Base-by-base conservation (phyloP, 1,140 invertebrate genomes). In the Delia radicum region DNA sequence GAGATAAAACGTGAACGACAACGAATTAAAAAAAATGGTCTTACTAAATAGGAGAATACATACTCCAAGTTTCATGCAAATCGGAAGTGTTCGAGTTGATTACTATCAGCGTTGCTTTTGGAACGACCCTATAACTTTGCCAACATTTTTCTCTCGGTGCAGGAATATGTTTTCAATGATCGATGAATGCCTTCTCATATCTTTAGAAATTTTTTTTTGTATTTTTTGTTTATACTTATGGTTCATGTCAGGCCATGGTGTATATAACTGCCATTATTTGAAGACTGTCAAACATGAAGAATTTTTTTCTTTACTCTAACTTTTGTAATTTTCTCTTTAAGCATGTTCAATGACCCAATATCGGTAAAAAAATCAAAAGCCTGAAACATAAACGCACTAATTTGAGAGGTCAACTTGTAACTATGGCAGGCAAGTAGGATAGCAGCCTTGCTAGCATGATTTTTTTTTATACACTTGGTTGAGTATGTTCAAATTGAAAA, bases 321-420 rank as follows among this genome's bases (percentile, higher is more conserved):
- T 48, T 48, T 10, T 48, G 42, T 15, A 48, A 48, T 15, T 48
- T 48, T 48, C 42, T 5, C 42, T 48, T 48, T 48, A 15, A 24
- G 13, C 18, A n/a, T 18, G 63, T 67, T 27, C 63, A 67, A 31
- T 67, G 63, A 67, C 63, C 63, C 28, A 67, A 15, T 18, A 67
- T 67, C 63, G 63, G 63, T 29, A 31, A 28, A 67, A n/a, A 67
- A 28, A 67, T 67, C 63, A 67, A 67, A 67, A 31, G 28, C 2
- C 12, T 15, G 12, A 67, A 67, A 67, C 63, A 67, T 67, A 67
- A 67, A 67, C 63, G 63, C 63, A 67, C 63, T 67, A 67, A 67
- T 67, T 67, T 67, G 63, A 67, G 63, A 29, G 63, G 63, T 67
- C 63, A 67, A 29, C 42, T 48, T 48, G 42, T n/a, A 48, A 1